These are phyloP conservation scores for Remorina albescens DNA, from an alignment of 2,797 vertebrate genomes.

Conservation along the genomic window DNA sequence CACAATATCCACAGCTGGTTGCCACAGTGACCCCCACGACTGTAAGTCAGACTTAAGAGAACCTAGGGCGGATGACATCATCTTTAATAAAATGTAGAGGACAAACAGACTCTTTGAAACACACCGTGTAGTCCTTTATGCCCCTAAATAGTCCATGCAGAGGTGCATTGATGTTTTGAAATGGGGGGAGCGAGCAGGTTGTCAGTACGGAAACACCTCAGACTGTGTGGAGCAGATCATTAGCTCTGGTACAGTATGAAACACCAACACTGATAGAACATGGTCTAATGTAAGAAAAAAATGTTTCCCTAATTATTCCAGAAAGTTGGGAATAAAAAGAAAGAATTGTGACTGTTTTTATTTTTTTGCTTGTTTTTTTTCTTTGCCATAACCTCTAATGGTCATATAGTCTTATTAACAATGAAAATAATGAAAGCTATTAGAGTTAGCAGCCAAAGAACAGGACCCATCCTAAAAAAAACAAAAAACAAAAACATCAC, in stretches of 20 bases:
- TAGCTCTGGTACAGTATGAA: neutral
- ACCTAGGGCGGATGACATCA: conserved; percentile 11
- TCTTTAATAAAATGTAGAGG: conserved; percentile 24
- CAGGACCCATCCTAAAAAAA: conserved; percentile 8
- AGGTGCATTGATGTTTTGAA: conserved; percentile 12
- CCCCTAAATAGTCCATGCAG: conserved; percentile 9
- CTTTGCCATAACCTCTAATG: neutral
- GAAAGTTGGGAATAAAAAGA: conserved; percentile 9
- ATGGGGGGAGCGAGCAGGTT: neutral
- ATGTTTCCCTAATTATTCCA: conserved; percentile 4
- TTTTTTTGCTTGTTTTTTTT: no score
- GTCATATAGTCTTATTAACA: neutral
- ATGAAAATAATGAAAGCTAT: conserved; percentile 2
- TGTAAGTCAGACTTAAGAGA: conserved; percentile 24
- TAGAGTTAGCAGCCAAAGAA: conserved; percentile 22
- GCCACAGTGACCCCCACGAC: conserved; percentile 33
- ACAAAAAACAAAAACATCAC: conserved; percentile 12
- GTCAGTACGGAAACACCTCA: conserved; percentile 14
- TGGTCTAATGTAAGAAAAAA: neutral
- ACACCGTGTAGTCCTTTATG: neutral
- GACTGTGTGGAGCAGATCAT: conserved; percentile 21
- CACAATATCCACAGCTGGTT: conserved; percentile 62
- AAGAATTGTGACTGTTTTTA: no score
- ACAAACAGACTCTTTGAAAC: neutral
- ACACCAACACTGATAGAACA: conserved; percentile 6